Conservation (phyloP, 1,140 invertebrate genomes). For the Brachionus koreanus region DNA sequence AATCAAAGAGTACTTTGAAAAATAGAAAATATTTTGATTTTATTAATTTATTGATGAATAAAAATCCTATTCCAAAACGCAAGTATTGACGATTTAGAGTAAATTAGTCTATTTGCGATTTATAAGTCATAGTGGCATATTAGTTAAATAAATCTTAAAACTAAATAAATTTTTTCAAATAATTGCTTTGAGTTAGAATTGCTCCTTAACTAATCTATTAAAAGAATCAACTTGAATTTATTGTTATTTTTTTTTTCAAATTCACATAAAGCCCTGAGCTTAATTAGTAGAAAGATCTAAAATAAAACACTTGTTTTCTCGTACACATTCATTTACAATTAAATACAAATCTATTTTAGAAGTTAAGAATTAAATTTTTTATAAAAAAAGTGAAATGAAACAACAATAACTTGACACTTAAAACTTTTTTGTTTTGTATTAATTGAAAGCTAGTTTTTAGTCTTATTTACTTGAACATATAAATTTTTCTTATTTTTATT, state of each 20-base stretch:
- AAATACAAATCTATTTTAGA: not conserved
- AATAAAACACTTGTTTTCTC: not conserved
- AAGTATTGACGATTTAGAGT: not conserved
- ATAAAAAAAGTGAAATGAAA: not conserved
- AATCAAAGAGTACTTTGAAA: not conserved
- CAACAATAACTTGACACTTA: not conserved
- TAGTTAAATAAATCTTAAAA: not conserved
- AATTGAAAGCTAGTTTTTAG: slow-evolving; percentile 4
- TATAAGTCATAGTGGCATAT: not conserved
- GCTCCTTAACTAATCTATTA: not conserved
- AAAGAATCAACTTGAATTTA: not conserved
- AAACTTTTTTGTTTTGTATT: slow-evolving; percentile 4
- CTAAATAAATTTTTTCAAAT: not conserved
- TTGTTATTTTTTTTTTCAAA: not conserved
- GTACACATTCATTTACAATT: not conserved
- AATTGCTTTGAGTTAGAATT: not conserved
- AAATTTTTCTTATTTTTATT: not conserved
- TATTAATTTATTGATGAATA: not conserved
- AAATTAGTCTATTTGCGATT: not conserved
- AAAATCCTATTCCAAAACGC: not conserved
- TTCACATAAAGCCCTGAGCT: not conserved
- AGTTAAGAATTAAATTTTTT: not conserved
- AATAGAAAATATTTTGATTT: not conserved
- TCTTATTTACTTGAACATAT: not conserved
- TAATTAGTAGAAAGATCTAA: not conserved